A percentile compares a stretch with the other conserved stretches of the same genome.
phyloP scores from a whole-genome alignment of 30 jellyfish, hydroid and myxozoan genomes.

The Mastigias papua region DNA sequence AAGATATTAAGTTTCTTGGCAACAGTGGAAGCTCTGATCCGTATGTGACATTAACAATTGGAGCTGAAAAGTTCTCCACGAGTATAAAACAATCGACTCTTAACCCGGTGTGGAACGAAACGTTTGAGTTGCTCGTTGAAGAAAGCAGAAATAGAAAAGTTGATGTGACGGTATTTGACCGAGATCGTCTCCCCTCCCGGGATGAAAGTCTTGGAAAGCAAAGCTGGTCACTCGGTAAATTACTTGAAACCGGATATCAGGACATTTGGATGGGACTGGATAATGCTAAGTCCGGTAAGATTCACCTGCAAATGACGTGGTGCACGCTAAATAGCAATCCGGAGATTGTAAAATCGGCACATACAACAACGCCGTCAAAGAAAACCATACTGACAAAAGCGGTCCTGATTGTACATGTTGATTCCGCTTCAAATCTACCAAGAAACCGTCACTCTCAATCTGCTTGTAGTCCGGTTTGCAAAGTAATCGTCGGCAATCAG shows the following conservation, averaged over 20 bases:
- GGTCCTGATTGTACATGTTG: constrained; percentile 66
- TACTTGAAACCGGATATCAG: constrained; percentile 55
- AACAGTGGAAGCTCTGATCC: constrained; percentile 77
- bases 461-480: constrained; percentile 79
- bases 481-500: constrained; percentile 68
- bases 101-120: constrained; percentile 81
- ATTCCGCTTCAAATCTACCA: constrained; percentile 84
- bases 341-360: constrained; percentile 19
- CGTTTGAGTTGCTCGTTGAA: constrained; percentile 73
- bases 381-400: constrained; percentile 62
- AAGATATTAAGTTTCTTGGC: constrained; percentile 71
- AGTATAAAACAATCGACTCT: constrained; percentile 52
- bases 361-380: constrained; percentile 68
- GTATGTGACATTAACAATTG: constrained; percentile 56
- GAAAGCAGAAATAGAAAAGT: constrained; percentile 62
- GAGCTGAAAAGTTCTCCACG: constrained; percentile 73
- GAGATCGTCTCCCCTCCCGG: constrained; percentile 71
- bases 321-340: constrained; percentile 40
- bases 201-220: constrained; percentile 75
- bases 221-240: constrained; percentile 41
- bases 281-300: constrained; percentile 67
- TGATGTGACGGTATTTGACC: constrained; percentile 57
- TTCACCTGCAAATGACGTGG: constrained; percentile 80
- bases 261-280: constrained; percentile 81
- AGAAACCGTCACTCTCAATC: constrained; percentile 52